Base-by-base conservation (phyloP, 2,888 invertebrate genomes). In the Volucella inflata region DNA sequence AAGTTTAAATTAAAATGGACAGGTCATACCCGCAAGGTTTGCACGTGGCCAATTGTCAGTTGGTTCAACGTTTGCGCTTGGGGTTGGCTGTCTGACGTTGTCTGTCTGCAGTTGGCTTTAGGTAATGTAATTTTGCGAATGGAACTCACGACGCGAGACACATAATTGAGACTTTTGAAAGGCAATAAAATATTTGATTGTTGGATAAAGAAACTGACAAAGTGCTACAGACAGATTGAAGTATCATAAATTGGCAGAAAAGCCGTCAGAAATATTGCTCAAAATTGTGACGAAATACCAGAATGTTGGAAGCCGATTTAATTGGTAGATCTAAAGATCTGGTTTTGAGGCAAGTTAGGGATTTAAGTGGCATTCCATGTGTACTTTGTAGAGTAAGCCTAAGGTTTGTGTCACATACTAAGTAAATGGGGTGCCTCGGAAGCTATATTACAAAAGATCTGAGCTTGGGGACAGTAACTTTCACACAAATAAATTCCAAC, bases 141-240 rank as follows among this genome's bases (percentile, higher is more conserved):
- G 67, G 59, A 79, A 67, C 67, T 74, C 74, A 67, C 67, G 65
- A 72, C 14, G 11, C 17, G 42, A 36, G 75, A 30, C 6, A 30
- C 6, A 44, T 68, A 76, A 76, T 81, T 76, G 68, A 76, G 75
- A 81, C 65, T 68, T 80, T 78, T 75, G 16, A 68, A 68, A 75
- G 57, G 60, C 21, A 46, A 16, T 65, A 42, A 38, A n/a, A 6
- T 8, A 4, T 40, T 21, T 38, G 44, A 17, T 70, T 65, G 59
- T n/a, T 12, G 60, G 30, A 62, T 62, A 68, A 17, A 21, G 40
- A 48, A 14, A 16, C 72, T 74, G 65, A 74, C 80, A 74, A 68
- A 80, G 74, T 75, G 55, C 46, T 46, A 16, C 38, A 67, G 50
- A 44, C 50, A 72, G 51, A 71, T 71, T 64, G 53, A 48, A 10